Evolutionary conservation across 2,113 vertebrate species (phyloP).

Genomic region (Mugil cephalus): DNA sequence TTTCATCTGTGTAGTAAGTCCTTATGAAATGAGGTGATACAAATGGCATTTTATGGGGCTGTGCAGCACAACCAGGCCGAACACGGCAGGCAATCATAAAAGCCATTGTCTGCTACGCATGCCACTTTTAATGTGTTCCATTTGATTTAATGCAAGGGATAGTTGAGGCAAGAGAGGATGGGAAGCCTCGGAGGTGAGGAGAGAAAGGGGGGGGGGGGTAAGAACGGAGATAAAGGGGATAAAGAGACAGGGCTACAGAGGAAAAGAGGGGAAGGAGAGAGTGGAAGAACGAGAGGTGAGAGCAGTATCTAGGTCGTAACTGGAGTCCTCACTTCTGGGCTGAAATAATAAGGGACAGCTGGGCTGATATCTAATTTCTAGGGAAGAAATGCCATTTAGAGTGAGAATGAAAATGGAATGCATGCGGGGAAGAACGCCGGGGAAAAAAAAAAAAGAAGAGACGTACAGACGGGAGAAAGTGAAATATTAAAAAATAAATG

Average conservation of each 20-base stretch:
- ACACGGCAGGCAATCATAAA: slow-evolving; percentile 85
- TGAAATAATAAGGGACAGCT: slow-evolving; percentile 75
- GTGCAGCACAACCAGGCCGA: slow-evolving; percentile 80
- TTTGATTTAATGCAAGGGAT: slow-evolving; percentile 86
- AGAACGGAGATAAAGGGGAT: slow-evolving; percentile 60
- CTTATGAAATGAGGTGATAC: slow-evolving; percentile 90
- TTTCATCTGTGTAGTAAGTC: slow-evolving; percentile 70
- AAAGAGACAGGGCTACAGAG: slow-evolving; percentile 45
- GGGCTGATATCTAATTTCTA: slow-evolving; percentile 73
- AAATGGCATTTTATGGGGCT: slow-evolving; percentile 89
- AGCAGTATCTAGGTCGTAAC: slow-evolving; percentile 50
- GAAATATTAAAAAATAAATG: slow-evolving; percentile 77
- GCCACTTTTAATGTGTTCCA: slow-evolving; percentile 86
- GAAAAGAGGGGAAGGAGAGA: slow-evolving; percentile 32
- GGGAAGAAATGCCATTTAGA: slow-evolving; percentile 76
- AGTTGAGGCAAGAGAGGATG: slow-evolving; percentile 80
- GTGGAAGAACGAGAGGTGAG: slow-evolving; percentile 22
- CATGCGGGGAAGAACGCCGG: slow-evolving; percentile 46
- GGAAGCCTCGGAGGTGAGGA: slow-evolving; percentile 65
- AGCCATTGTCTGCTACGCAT: slow-evolving; percentile 86
- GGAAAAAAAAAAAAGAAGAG: slow-evolving; percentile 40
- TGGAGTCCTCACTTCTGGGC: slow-evolving; percentile 55
- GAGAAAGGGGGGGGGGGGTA: slow-evolving; percentile 31
- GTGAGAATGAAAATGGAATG: slow-evolving; percentile 71
- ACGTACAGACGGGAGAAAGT: slow-evolving; percentile 47